Conservation (phyloP, 2,888 invertebrate species). For the Nymphalis polychloros region DNA sequence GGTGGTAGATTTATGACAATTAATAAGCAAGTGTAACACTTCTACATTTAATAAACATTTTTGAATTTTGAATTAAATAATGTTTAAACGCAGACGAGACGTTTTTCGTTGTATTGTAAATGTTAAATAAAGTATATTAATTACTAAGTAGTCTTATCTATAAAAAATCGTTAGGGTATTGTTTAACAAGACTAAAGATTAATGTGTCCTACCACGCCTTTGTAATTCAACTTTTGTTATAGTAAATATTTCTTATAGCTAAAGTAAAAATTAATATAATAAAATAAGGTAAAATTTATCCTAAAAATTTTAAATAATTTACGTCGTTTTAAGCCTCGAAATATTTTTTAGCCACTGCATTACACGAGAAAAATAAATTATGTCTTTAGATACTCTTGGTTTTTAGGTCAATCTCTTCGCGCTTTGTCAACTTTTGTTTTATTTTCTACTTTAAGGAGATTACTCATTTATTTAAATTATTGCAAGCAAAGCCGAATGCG, state of each 20-base stretch:
- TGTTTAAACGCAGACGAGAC: background rate
- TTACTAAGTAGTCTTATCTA: too few relatives aligned
- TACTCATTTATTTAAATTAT: background rate
- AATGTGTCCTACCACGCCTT: too few relatives aligned
- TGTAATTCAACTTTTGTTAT: background rate
- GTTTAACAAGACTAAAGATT: too few relatives aligned
- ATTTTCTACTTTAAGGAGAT: conserved; percentile 1
- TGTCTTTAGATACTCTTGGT: background rate
- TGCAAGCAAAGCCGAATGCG: conserved; percentile 5
- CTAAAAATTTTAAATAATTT: background rate
- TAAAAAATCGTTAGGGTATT: too few relatives aligned
- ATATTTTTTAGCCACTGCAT: background rate
- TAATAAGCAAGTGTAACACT: too few relatives aligned
- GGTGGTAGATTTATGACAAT: too few relatives aligned
- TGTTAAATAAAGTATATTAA: too few relatives aligned
- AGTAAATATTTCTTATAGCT: background rate
- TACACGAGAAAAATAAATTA: conserved; percentile 6
- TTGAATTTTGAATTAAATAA: too few relatives aligned
- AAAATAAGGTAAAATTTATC: background rate
- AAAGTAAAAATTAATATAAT: conserved; percentile 1
- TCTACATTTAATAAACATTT: too few relatives aligned
- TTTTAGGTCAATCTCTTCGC: conserved; percentile 9
- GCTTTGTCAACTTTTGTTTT: conserved; percentile 9
- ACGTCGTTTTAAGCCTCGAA: background rate
- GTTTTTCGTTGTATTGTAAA: background rate